Evolutionary conservation across 1,140 invertebrate genomes (phyloP), one percentile per base, ranked within the genome.

Genomic region (Brachionus rubens): DNA sequence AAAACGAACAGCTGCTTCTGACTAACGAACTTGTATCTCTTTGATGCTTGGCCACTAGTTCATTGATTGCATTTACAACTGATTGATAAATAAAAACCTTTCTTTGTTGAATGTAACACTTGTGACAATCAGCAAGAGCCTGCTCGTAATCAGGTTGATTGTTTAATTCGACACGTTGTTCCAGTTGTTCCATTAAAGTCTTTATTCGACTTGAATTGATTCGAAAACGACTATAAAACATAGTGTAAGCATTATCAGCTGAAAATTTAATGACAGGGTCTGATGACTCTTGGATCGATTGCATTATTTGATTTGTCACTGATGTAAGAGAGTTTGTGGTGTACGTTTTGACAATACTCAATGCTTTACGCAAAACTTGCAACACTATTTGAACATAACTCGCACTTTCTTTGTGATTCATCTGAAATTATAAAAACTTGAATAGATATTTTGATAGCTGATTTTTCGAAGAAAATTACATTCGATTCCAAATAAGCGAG

Each of bases 181-280:
- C 93, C 54, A 95, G 88, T 79, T 93, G 88, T 76, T 89, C 88
- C 70, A 94, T 90, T 3, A 96, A 87, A 48, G 89, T 87, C 79
- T 89, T 91, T 0, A 94, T 87, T 82, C 93, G 91, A 0, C 90
- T 89, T 0, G 93, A 90, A 72, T 91, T 90, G 0, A 91, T 90
- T 83, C 93, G 91, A 85, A 96, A 96, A 84, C 94, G 93, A 0
- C 93, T 93, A 83, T 96, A 97, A 81, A 93, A 94, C 1, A 95
- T 83, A 0, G 93, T 92, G 82, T 94, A 91, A 0, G 91, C 90
- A 30, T 92, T 90, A 80, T 93, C 91, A 19, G 80, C 77, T 9
- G 81, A 80, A 47, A 65, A 47, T 47, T 70, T 41, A 10, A 59
- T 19, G 9, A 67, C 10, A 14, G 33, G 46, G 41, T 56, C 47